Base-by-base conservation (phyloP, 2,888 invertebrate species). In the Glyphotaelius pellucidus region DNA sequence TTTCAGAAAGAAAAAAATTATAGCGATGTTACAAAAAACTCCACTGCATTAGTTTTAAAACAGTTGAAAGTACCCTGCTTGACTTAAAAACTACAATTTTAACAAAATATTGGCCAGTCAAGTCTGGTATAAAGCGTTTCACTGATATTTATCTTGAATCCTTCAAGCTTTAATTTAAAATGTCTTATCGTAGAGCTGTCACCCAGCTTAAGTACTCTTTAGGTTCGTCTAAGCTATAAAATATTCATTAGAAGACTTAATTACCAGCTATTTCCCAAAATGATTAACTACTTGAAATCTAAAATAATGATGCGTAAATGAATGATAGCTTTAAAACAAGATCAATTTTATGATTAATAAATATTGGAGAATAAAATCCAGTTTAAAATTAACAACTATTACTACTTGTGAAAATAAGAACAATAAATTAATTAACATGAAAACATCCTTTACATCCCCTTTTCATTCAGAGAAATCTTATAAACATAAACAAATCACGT, bases 181-280 rank as follows among this genome's bases (percentile, higher is more conserved):
- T 67, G 19, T 67, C 67, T 67, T 67, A 83, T 35, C 35, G 9
- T 38, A 83, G 83, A 32, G 83, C 83, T 83, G 83, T 38, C 14
- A 83, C 32, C 19, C 32, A 83, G 32, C 35, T 32, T 83, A 83
- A 83, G 83, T 83, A 83, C 83, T 83, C 35, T 38, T 35, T 35
- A 35, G 9, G 1, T 31, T 35, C 83, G 25, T 83, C 19, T 32
- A 83, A 5, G 25, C 67, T 67, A 67, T 67, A 25, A 25, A 67
- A 67, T 67, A 67, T n/a, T 67, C 67, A 67, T 67, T 67, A 67
- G 25, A 67, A 67, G 52, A 67, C 52, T 67, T 67, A 67, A 19
- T 67, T 67, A n/a, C 25, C 67, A 47, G 47, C 15, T 67, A 67
- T 67, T 67, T 67, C 67, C 67, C 67, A 67, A n/a, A 9, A 67